Conservation (phyloP, 2,113 vertebrate genomes). For the Pampusana beccarii region DNA sequence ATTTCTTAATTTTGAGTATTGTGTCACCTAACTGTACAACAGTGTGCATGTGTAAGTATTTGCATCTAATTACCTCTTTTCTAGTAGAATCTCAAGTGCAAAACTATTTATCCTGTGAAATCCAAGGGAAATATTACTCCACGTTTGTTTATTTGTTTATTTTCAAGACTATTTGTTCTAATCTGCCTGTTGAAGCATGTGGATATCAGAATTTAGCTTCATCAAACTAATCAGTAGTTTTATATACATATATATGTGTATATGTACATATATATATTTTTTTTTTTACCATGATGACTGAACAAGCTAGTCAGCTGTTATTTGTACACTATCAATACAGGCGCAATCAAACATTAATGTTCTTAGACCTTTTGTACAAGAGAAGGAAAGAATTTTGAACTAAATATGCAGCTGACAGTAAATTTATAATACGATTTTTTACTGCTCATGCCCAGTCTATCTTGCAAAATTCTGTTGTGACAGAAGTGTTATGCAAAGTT, state of each 20-base stretch:
- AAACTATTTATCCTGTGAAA: neutral
- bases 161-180: neutral
- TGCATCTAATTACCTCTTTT: neutral
- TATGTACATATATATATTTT: no score
- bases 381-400: neutral
- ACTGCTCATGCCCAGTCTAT: neutral
- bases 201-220: neutral
- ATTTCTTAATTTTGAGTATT: neutral
- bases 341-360: neutral
- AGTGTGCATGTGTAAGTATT: neutral
- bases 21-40: fast-evolving
- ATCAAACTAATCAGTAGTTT: neutral
- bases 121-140: neutral
- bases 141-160: neutral
- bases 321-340: neutral
- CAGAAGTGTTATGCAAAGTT: neutral
- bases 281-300: neutral
- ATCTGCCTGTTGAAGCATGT: neutral
- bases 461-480: neutral
- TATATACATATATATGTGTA: neutral
- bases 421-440: neutral
- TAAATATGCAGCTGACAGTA: neutral
- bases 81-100: neutral
- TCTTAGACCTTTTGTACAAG: neutral
- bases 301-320: neutral